Percentiles rank a stretch among this genome's conserved stretches.
phyloP scores from a whole-genome alignment of 2,888 invertebrate species.

The Eristalis pertinax region DNA sequence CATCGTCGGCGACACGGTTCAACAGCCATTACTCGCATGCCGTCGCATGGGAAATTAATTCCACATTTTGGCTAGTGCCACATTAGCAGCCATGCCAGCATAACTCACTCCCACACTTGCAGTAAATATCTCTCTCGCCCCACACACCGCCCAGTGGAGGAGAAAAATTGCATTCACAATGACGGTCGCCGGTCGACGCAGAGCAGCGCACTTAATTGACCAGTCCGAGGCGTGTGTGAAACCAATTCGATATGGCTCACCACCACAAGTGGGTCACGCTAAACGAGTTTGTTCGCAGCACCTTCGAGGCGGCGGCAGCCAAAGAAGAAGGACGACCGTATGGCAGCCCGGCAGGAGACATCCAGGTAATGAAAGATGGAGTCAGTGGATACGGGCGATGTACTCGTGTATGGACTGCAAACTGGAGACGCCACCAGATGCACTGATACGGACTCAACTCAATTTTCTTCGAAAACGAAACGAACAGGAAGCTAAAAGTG shows the following conservation, averaged over 20 bases:
- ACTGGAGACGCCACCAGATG: not conserved
- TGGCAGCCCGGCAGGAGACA: not conserved
- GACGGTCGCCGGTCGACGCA: not conserved
- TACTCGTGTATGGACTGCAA: not conserved
- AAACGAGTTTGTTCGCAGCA: not conserved
- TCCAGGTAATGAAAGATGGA: constrained; percentile 18
- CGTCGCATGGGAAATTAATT: constrained; percentile 59
- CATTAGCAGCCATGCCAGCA: constrained; percentile 61
- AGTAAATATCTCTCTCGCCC: not conserved
- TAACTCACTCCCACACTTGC: constrained; percentile 58
- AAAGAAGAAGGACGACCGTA: not conserved
- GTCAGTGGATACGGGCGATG: not conserved
- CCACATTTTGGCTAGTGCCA: constrained; percentile 60
- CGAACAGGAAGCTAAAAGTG: not conserved
- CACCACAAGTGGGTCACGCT: constrained; percentile 14
- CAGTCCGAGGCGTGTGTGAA: constrained; percentile 8
- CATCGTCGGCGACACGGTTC: constrained; percentile 8
- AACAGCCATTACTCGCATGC: constrained; percentile 55
- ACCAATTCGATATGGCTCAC: constrained; percentile 12
- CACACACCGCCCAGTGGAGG: not conserved
- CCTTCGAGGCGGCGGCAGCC: not conserved
- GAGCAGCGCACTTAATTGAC: constrained; percentile 54
- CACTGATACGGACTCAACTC: constrained; percentile 28
- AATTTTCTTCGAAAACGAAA: constrained; percentile 6
- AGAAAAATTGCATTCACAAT: constrained; percentile 9